These are phyloP conservation scores for Bucco capensis DNA, from an alignment of 2,113 vertebrate species.

Conservation along the genomic window DNA sequence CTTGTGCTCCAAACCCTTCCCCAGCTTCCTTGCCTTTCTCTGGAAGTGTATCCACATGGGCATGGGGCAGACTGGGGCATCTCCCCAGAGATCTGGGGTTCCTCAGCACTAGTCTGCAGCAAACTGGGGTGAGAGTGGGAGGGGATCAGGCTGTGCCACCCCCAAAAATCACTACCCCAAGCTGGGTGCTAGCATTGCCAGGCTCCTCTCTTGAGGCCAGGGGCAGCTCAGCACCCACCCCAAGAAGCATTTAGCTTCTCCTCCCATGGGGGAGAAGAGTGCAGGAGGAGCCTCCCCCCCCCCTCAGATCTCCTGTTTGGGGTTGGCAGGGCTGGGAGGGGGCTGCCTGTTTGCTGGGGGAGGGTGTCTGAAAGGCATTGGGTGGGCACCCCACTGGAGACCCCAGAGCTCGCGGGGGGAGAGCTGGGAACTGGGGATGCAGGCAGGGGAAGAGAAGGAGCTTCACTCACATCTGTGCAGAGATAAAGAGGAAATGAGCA, in stretches of 20 bases:
- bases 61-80: background rate
- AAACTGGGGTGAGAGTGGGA: background rate
- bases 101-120: background rate
- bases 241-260: background rate
- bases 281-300: background rate
- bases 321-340: background rate
- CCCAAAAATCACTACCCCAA: background rate
- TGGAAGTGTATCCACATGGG: background rate
- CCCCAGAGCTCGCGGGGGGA: background rate
- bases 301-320: background rate
- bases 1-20: no score
- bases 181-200: background rate
- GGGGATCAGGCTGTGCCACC: accelerated
- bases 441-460: background rate
- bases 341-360: background rate
- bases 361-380: background rate
- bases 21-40: no score
- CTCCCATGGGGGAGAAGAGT: background rate
- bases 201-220: background rate
- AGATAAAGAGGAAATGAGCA: background rate
- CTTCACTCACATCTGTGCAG: accelerated
- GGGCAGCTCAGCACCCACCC: background rate
- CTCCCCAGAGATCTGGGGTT: background rate
- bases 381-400: background rate
- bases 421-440: background rate